These are phyloP conservation scores for Aphidoletes aphidimyza DNA, from an alignment of 2,888 invertebrate genomes.

Conservation along the genomic window DNA sequence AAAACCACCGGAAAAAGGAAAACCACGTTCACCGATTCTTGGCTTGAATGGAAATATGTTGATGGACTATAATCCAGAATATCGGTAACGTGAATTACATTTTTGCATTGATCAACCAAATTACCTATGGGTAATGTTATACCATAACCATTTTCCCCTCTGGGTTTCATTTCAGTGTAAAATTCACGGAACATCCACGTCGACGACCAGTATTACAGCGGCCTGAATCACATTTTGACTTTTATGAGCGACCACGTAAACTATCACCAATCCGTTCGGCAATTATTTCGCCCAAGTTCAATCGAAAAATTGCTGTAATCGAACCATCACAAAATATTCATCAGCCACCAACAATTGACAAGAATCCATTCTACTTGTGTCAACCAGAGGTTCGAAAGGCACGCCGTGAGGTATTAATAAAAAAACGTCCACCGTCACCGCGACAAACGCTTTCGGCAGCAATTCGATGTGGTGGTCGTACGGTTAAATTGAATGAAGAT, in stretches of 20 bases:
- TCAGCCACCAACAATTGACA: conserved; percentile 55
- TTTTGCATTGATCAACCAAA: not conserved
- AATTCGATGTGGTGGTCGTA: not conserved
- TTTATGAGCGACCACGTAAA: conserved; percentile 60
- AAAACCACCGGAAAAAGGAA: conserved; percentile 65
- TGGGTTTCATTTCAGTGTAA: conserved; percentile 58
- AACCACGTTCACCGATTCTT: conserved; percentile 64
- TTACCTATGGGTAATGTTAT: too few relatives aligned
- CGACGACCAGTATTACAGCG: conserved; percentile 64
- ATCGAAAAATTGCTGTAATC: conserved; percentile 53
- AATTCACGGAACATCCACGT: conserved; percentile 65
- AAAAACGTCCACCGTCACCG: conserved; percentile 63
- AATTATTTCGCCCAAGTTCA: conserved; percentile 53
- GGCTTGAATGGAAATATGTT: conserved; percentile 64
- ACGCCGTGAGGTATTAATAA: conserved; percentile 58
- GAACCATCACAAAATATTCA: conserved; percentile 16
- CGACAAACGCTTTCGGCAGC: not conserved
- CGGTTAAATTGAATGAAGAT: not conserved
- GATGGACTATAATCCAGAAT: conserved; percentile 66
- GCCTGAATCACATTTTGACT: conserved; percentile 63
- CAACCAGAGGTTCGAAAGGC: conserved; percentile 66
- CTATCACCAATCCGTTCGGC: not conserved
- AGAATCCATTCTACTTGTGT: conserved; percentile 60
- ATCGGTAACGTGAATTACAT: conserved; percentile 58
- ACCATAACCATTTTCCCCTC: too few relatives aligned